Percentiles rank a stretch among this genome's conserved stretches.
These are phyloP conservation scores for Brachynemurus nebulosus DNA, from an alignment of 2,888 invertebrate genomes.

Conservation along the genomic window DNA sequence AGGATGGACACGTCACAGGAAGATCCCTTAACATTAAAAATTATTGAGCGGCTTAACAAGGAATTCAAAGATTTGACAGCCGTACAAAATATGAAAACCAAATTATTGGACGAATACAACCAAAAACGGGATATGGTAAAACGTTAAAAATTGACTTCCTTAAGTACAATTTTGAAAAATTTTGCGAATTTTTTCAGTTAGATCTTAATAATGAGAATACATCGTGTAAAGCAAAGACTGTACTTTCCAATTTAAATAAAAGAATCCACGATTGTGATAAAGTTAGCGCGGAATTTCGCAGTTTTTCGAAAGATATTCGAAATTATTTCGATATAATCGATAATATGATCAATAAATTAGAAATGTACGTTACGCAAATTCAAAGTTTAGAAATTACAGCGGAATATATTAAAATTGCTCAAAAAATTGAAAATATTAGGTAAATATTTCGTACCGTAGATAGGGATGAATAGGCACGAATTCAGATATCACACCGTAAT, in stretches of 20 bases:
- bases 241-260: conserved; percentile 46
- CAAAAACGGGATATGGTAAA: too few species aligned
- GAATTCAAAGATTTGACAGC: background rate
- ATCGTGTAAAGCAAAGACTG: conserved; percentile 29
- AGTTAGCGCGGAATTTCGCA: conserved; percentile 30
- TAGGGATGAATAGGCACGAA: too few species aligned
- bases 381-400: conserved; percentile 39
- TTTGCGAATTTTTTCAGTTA: too few species aligned
- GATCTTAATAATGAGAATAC: background rate
- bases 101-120: too few species aligned
- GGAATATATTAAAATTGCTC: conserved; percentile 53
- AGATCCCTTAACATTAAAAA: background rate
- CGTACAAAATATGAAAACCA: background rate
- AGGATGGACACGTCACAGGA: background rate
- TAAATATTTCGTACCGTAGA: conserved; percentile 31
- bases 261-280: conserved; percentile 34
- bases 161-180: too few species aligned
- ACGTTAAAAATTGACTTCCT: too few species aligned
- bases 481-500: too few species aligned
- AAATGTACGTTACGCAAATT: conserved; percentile 42
- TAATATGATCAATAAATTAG: conserved; percentile 37
- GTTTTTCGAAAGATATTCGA: conserved; percentile 33
- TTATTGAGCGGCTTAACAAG: background rate
- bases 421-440: conserved; percentile 59
- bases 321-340: conserved; percentile 33